phyloP scores from a whole-genome alignment of 2,888 invertebrate species.

The Drepanosiphum platanoidis region DNA sequence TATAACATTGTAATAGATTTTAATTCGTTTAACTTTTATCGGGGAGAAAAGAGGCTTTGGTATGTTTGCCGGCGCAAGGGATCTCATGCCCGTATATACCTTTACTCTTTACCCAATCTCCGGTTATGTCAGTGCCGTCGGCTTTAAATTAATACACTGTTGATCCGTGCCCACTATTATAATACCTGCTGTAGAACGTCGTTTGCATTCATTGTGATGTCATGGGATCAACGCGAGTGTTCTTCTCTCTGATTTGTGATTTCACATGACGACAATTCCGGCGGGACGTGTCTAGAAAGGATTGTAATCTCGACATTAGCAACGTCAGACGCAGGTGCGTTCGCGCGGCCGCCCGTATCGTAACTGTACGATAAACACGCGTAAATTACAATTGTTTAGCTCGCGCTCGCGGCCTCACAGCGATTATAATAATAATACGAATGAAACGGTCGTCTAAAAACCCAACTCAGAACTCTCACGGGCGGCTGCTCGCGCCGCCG shows the following conservation, averaged over 20 bases:
- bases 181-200: neutral
- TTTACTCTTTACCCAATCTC: constrained; percentile 10
- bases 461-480: too few relatives aligned
- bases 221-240: neutral
- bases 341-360: neutral
- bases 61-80: neutral
- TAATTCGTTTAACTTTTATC: neutral
- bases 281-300: too few relatives aligned
- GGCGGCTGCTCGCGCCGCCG: too few relatives aligned
- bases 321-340: neutral
- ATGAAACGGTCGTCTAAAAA: too few relatives aligned
- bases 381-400: neutral
- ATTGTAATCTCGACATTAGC: neutral
- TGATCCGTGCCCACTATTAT: neutral
- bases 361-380: neutral
- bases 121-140: neutral
- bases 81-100: too few relatives aligned
- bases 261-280: neutral
- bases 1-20: neutral
- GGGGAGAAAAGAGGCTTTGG: neutral
- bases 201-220: constrained; percentile 27
- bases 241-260: neutral
- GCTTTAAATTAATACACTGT: neutral
- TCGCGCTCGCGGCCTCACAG: too few relatives aligned
- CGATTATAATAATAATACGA: neutral